Conservation (phyloP, 2,888 invertebrate genomes). For the Drosophila kuntzei region DNA sequence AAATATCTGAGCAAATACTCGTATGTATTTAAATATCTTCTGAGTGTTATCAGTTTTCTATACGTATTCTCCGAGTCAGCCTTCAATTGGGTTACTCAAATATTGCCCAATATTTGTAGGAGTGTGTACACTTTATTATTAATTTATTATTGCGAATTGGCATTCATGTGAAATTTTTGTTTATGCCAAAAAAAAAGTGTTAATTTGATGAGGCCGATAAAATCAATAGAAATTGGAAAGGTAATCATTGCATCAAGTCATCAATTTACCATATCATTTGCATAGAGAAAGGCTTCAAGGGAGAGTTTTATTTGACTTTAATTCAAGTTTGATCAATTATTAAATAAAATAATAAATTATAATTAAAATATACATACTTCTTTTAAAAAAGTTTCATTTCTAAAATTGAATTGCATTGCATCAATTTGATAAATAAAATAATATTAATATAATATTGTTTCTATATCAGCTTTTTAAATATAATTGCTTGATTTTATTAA, state of each 20-base stretch:
- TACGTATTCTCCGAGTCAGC: background rate
- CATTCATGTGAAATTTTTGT: slow-evolving; percentile 14
- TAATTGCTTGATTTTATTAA: too few relatives aligned
- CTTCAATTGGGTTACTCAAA: slow-evolving; percentile 63
- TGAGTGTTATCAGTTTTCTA: slow-evolving; percentile 9
- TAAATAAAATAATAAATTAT: too few relatives aligned
- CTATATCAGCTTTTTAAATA: too few relatives aligned
- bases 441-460: too few relatives aligned
- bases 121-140: slow-evolving; percentile 11
- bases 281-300: background rate
- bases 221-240: slow-evolving; percentile 22
- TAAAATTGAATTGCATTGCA: too few relatives aligned
- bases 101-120: slow-evolving; percentile 46
- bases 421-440: too few relatives aligned
- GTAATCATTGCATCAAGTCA: slow-evolving; percentile 26
- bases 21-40: background rate
- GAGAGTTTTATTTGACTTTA: background rate
- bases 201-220: slow-evolving; percentile 33
- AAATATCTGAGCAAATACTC: slow-evolving; percentile 1
- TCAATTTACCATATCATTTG: background rate
- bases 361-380: too few relatives aligned
- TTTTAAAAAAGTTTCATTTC: too few relatives aligned
- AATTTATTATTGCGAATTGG: slow-evolving; percentile 21
- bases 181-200: slow-evolving; percentile 27
- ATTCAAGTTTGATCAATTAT: background rate